Base-by-base conservation (phyloP, 2,113 vertebrate species). In the Tinamus guttatus region DNA sequence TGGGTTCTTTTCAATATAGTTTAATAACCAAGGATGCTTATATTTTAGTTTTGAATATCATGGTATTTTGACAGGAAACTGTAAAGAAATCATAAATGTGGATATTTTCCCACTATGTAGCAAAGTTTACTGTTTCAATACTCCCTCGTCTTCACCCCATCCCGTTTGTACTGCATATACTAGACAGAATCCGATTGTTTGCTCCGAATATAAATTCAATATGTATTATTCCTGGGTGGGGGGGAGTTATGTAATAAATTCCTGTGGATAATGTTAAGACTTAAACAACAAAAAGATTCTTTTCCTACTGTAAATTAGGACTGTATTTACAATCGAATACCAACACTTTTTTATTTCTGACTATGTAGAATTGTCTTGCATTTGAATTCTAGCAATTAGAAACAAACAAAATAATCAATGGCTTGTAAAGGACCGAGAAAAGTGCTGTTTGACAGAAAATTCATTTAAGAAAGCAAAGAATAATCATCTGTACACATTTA, bases 331-430 rank as follows among this genome's bases (percentile, higher is more conserved):
- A 68, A 60, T 41, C 34, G 86, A 80, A 65, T 68, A 81, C 10
- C 30, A 8, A 30, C 38, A 67, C 8, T 1, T 83, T 85, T 92
- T 79, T 22, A 92, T 52, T 87, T 88, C 30, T 56, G 8, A 63
- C 32, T 67, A 21, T 64, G 11, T 64, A 68, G 19, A 59, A 82
- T 49, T 12, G 28, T 43, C 38, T 81, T 69, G 18, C 4, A 54
- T 69, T 90, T 95, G 19, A 87, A 84, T 84, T 81, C 11, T 67
- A 54, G 36, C 81, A 84, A 90, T 83, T 95, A 71, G 87, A 93
- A 88, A 16, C 8, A 86, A 91, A 59, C 21, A 91, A 84, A 81
- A 76, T 89, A 67, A 45, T 38, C 5, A n/a, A 56, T 32, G 59
- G 20, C 2, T 34, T 34, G 10, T 85, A 40, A 86, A 84, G 41